phyloP scores from a whole-genome alignment of 2,113 vertebrate genomes.

The Caracal caracal region DNA sequence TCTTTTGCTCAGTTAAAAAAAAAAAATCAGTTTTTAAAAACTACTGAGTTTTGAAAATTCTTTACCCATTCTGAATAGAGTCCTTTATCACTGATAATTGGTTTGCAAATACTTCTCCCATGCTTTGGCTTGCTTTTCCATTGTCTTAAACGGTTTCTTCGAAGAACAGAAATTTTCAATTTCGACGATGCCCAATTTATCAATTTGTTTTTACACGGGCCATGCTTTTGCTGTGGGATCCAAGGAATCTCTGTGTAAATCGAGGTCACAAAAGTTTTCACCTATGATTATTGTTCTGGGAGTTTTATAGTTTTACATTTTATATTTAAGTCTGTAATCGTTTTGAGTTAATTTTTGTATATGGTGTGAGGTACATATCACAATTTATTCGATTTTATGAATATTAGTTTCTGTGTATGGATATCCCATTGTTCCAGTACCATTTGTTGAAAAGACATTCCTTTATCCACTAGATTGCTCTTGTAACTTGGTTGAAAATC shows the following conservation, averaged over 20 bases:
- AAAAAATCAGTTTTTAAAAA: not conserved
- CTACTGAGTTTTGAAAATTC: not conserved
- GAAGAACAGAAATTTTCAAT: not conserved
- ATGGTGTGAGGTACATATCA: not conserved
- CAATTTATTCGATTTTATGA: not conserved
- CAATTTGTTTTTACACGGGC: not conserved
- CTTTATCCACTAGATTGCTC: not conserved
- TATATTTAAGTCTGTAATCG: not conserved
- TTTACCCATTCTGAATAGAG: not conserved
- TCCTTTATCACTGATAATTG: not conserved
- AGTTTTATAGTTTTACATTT: not conserved
- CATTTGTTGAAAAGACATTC: not conserved
- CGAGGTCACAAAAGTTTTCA: not conserved
- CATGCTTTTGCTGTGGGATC: not conserved
- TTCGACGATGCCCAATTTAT: not conserved
- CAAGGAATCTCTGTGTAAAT: not conserved
- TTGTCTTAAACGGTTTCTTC: not conserved
- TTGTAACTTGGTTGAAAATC: not conserved
- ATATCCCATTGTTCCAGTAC: not conserved
- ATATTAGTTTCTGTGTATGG: not conserved
- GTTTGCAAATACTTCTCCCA: not conserved
- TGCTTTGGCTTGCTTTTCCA: not conserved
- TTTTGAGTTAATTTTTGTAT: not conserved
- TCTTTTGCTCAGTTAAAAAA: conserved; percentile 6
- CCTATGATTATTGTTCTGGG: not conserved